Evolutionary conservation across 2,797 vertebrate species (phyloP), one percentile per base, ranked within the genome.

Genomic region (Acrossocheilus wenchowensis): DNA sequence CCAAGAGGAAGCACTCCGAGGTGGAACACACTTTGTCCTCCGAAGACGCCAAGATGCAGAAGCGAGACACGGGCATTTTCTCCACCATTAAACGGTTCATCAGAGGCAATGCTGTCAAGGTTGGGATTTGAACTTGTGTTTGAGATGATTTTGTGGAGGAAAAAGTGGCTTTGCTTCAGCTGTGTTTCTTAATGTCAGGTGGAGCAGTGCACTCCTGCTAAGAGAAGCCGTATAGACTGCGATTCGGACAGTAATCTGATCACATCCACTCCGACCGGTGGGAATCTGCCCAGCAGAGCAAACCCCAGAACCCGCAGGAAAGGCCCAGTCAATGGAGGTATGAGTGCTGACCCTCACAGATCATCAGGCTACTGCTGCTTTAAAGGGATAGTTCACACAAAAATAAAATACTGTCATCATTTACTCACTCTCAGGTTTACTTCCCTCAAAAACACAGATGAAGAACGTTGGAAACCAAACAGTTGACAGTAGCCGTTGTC

Each of bases 11-110:
- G 95, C 97, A 96, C 87, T 96, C 97, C 1, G 96, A 98, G 89
- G 95, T 97, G 90, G 97, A 97, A 72, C 95, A 96, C 82, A 95
- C 93, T 82, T 88, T 96, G 34, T 89, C 95, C 82, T 86, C 92
- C 0, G 95, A 95, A 73, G 96, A 96, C 89, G 96, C 95, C 86
- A 98, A 96, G 82, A 96, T 98, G 92, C 95, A 96, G 91, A 98
- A 98, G 92, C 97, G 96, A 92, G 97, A 99, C 90, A 95, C 94
- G 0, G 97, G 98, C 93, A 96, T 99, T 86, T 92, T 99, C 87
- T 99, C 98, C 66, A 99, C 98, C 1, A 98, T 99, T 89, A 99
- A 99, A 91, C 97, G 98, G 89, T 97, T 99, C 83, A 99, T 99
- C 73, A 97, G 97, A 92, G 98, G 98, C 91, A 99, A 97, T 94